A percentile compares a stretch with the other conserved stretches of the same genome.
Evolutionary conservation across 2,113 vertebrate species (phyloP).

Genomic region (Lethenteron reissneri): DNA sequence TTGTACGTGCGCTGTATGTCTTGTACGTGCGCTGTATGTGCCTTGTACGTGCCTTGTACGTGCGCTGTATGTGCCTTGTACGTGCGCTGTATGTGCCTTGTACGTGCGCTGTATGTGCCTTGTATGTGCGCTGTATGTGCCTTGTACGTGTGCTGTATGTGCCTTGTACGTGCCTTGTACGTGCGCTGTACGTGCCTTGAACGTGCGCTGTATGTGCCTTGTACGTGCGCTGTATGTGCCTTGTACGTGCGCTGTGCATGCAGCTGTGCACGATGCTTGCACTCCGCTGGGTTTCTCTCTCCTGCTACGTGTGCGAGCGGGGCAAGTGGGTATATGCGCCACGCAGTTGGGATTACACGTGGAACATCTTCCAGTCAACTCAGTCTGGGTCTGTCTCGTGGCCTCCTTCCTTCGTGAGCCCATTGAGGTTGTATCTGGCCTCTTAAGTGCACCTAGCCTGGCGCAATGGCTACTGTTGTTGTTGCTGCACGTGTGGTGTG

Average conservation of each 20-base stretch:
- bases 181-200: not conserved
- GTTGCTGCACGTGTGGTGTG: no score
- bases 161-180: not conserved
- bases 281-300: no score
- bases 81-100: not conserved
- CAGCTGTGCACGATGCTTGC: no score
- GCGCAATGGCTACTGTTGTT: no score
- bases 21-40: not conserved
- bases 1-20: not conserved
- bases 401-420: no score
- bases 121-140: not conserved
- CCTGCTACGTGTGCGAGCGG: no score
- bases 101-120: not conserved
- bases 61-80: not conserved
- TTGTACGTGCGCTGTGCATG: not conserved
- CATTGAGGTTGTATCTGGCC: no score
- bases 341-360: no score
- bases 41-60: not conserved
- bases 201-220: not conserved
- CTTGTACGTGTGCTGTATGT: not conserved
- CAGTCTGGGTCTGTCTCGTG: no score
- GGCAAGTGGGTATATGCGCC: no score
- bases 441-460: no score
- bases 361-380: no score
- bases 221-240: not conserved